Evolutionary conservation across 1,140 invertebrate genomes (phyloP).

Genomic region (Lucilia sericata): DNA sequence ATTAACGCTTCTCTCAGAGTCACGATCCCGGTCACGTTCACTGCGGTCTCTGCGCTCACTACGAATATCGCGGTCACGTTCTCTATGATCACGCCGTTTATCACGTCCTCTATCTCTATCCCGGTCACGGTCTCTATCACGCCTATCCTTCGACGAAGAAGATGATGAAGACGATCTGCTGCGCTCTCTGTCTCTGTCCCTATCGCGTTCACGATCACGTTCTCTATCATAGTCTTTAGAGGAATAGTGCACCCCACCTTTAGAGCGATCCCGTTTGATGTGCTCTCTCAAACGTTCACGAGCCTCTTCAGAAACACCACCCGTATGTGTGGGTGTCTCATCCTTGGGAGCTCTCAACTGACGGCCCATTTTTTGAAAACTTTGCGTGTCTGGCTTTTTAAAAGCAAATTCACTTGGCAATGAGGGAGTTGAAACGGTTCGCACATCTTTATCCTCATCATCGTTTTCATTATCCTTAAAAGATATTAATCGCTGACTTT

Average conservation of each 20-base stretch:
- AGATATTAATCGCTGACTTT: constrained; percentile 73
- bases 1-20: constrained; percentile 50
- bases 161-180: constrained; percentile 54
- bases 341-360: constrained; percentile 82
- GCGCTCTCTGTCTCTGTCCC: constrained; percentile 52
- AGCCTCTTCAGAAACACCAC: constrained; percentile 86
- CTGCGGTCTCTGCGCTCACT: constrained; percentile 46
- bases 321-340: constrained; percentile 94
- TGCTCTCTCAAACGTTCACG: constrained; percentile 78
- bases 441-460: constrained; percentile 65
- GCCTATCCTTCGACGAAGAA: constrained; percentile 55
- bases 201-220: constrained; percentile 52
- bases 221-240: constrained; percentile 70
- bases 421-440: constrained; percentile 48
- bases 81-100: constrained; percentile 47
- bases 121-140: constrained; percentile 49
- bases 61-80: constrained; percentile 50
- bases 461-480: constrained; percentile 75
- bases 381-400: constrained; percentile 64
- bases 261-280: constrained; percentile 67
- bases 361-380: constrained; percentile 70
- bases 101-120: constrained; percentile 48
- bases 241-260: constrained; percentile 71
- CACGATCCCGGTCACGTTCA: constrained; percentile 53
- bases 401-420: constrained; percentile 60